Evolutionary conservation across 2,797 vertebrate genomes (phyloP), one percentile per base, ranked within the genome.

Genomic region (Neostethus bicornis): DNA sequence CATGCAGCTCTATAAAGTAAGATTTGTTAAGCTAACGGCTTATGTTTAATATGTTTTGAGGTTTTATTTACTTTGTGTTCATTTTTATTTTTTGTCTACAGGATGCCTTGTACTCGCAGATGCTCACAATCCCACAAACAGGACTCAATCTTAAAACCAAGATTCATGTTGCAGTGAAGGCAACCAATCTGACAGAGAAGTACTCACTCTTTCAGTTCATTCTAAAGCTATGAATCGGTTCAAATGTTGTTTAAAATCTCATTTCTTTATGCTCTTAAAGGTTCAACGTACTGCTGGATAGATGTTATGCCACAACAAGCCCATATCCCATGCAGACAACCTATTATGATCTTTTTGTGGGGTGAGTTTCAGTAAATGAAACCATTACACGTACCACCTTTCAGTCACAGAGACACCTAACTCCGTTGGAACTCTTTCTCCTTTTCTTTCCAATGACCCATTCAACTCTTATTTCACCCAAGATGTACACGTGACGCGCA

Each of bases 121-220:
- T 13, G 1, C 70, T 93, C 8, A 7, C 5, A 1, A 66, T 92
- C 14, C 92, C 92, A 25, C 0, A 21, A 4, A 48, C 47, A 0
- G 92, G 92, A 44, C 66, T 93, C 16, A 70, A 75, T 37, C 54
- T 92, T 50, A 92, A 92, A 74, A 90, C 87, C 28, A 87, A 83
- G 44, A 87, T 93, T 62, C 92, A 86, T 63, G 92, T 92, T 34
- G 60, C 44, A 28, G 87, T 93, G n/a, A 66, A 61, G 29, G 92
- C 91, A 7, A 85, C 63, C 20, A 90, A 91, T 73, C 83, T 93
- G 14, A 90, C 89, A 32, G 63, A 83, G 1, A 91, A 79, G 92
- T 92, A 75, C 5, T 8, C 8, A 6, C 8, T 6, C 14, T 26
- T 32, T 38, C 1, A 8, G 3, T 48, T 45, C 50, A 48, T 1